phyloP scores from a whole-genome alignment of 2,797 vertebrate genomes.

The Pampus argenteus region DNA sequence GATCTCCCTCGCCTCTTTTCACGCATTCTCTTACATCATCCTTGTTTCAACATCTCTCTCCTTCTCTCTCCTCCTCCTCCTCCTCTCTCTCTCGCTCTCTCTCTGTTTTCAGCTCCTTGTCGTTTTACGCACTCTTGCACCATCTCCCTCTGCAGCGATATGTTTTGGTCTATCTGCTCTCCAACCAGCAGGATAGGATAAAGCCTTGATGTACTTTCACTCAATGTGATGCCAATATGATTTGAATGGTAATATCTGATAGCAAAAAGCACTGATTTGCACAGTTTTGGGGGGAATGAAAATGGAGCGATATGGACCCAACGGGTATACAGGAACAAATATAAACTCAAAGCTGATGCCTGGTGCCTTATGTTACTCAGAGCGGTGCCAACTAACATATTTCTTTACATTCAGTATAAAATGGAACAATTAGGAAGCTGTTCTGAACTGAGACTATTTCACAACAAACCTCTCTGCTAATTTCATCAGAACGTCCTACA shows the following conservation, averaged over 20 bases:
- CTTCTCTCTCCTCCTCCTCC: slow-evolving; percentile 54
- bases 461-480: slow-evolving; percentile 26
- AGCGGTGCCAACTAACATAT: slow-evolving; percentile 7
- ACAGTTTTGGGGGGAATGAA: slow-evolving; percentile 28
- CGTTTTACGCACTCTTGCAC: slow-evolving; percentile 82
- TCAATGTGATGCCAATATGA: slow-evolving; percentile 62
- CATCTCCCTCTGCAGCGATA: slow-evolving; percentile 80
- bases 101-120: slow-evolving; percentile 73
- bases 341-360: slow-evolving; percentile 36
- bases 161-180: slow-evolving; percentile 80
- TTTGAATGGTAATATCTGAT: slow-evolving; percentile 64
- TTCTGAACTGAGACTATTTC: slow-evolving; percentile 11
- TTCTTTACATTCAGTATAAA: slow-evolving; percentile 28
- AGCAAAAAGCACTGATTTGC: slow-evolving; percentile 49
- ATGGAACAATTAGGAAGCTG: slow-evolving; percentile 10
- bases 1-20: slow-evolving; percentile 78
- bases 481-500: slow-evolving; percentile 47
- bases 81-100: slow-evolving; percentile 36
- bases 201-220: slow-evolving; percentile 71
- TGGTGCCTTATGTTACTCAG: slow-evolving; percentile 10
- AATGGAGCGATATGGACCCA: slow-evolving; percentile 25
- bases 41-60: slow-evolving; percentile 74
- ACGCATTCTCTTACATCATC: slow-evolving; percentile 78
- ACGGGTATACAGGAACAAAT: slow-evolving; percentile 36
- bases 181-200: slow-evolving; percentile 74